Percentiles rank a stretch among this genome's conserved stretches.
Evolutionary conservation across 1,140 invertebrate genomes (phyloP).

Genomic region (Phocides pigmalion): DNA sequence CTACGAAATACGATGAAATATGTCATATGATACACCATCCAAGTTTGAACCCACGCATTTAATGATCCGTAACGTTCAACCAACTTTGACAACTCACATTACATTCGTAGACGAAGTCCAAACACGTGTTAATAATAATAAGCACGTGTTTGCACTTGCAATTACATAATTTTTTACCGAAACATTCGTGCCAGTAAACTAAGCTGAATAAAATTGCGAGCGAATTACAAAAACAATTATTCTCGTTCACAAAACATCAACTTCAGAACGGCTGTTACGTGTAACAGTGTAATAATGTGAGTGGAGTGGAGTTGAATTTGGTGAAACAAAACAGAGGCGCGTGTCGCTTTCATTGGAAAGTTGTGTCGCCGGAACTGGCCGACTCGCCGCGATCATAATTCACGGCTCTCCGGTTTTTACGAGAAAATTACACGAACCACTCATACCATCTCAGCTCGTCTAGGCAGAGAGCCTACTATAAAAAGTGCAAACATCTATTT

Average conservation of each 20-base stretch:
- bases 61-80: no score
- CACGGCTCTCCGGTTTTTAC: constrained; percentile 50
- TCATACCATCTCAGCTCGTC: constrained; percentile 38
- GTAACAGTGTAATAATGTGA: constrained; percentile 31
- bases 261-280: constrained; percentile 13
- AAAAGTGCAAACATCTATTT: constrained; percentile 11
- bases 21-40: no score
- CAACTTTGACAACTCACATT: no score
- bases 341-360: constrained; percentile 69
- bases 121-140: neutral
- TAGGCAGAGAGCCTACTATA: constrained; percentile 1
- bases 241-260: constrained; percentile 13
- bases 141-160: neutral
- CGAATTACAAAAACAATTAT: constrained; percentile 1
- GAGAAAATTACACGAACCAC: constrained; percentile 46
- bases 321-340: constrained; percentile 43
- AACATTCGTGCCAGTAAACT: neutral
- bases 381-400: constrained; percentile 44
- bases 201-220: neutral
- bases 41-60: no score
- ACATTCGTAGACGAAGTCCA: neutral
- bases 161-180: neutral
- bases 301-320: constrained; percentile 28
- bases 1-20: no score
- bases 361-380: constrained; percentile 49